Evolutionary conservation across 2,888 invertebrate genomes (phyloP), one percentile per base, ranked within the genome.

Genomic region (Lasioglossum figueresi): DNA sequence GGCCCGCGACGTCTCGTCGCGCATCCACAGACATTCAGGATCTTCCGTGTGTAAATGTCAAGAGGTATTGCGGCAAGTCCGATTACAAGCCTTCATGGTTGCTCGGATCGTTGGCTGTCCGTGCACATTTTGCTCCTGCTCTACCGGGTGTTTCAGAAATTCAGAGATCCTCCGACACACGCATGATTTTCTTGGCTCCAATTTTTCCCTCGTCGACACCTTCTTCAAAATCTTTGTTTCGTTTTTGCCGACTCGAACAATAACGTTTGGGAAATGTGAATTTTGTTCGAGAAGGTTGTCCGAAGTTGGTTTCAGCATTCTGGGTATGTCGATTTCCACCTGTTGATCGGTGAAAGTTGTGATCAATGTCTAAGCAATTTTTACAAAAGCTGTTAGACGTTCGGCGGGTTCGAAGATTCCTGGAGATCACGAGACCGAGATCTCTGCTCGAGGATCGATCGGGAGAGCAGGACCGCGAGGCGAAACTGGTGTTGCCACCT

Each of bases 401-500:
- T 52, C 52, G 52, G 23, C 10, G 23, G 3, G 52, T 52, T 52
- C 52, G 52, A 52, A n/a, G n/a, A 52, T 52, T 31, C 34, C 31
- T 31, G 8, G 19, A 19, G 66, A 34, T 66, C 37, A n/a, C 34
- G 68, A 12, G 68, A 37, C 34, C 34, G 4, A 34, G 68, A 68
- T 68, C 68, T n/a, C 37, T 23, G 34, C 19, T 23, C 37, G n/a
- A n/a, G 12, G 68, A 68, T 37, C 40, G 68, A 40, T 68, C 68
- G 37, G n/a, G 68, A 40, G 68, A 40, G 1, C 68, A n/a, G 12
- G 40, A 68, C n/a, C 23, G 37, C 31, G 1, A 2, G 52, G 71
- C 23, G 68, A 86, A 80, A 71, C 87, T 86, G 27, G 87, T 86
- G 86, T 81, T 81, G 86, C 72, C 87, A 87, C 77, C 87, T 87